A percentile compares a stretch with the other conserved stretches of the same genome.
phyloP scores from a whole-genome alignment of 2,797 vertebrate genomes.

The Acropternis orthonyx region DNA sequence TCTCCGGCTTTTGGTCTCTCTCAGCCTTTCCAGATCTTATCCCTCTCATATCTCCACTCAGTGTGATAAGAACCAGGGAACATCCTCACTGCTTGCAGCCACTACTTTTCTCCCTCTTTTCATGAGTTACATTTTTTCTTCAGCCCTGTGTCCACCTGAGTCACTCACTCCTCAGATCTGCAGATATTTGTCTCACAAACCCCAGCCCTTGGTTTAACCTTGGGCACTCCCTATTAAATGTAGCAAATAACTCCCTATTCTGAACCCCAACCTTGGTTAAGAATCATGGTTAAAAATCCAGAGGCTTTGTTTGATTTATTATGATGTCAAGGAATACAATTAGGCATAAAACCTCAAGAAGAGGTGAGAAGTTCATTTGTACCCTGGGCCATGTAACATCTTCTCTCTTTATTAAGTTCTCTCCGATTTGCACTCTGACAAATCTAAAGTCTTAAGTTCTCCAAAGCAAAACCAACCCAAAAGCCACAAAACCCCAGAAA shows the following conservation, averaged over 20 bases:
- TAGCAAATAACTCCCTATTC: neutral
- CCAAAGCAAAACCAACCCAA: neutral
- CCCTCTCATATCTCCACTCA: neutral
- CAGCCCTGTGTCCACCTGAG: neutral
- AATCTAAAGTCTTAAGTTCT: neutral
- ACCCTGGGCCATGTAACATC: neutral
- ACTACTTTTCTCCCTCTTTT: neutral
- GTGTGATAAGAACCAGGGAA: neutral
- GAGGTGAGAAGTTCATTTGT: neutral
- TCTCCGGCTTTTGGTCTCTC: neutral
- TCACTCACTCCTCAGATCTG: neutral
- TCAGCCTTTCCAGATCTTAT: neutral
- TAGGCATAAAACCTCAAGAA: neutral
- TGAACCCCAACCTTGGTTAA: accelerated
- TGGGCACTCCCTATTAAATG: neutral
- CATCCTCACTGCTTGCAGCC: accelerated
- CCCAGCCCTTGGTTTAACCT: neutral
- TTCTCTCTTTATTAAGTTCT: neutral
- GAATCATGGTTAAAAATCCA: neutral
- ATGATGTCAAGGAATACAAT: neutral
- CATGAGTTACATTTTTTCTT: neutral
- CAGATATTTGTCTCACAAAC: neutral
- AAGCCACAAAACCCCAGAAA: neutral
- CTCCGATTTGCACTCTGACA: neutral
- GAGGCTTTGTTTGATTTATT: neutral